Evolutionary conservation across 1,140 invertebrate genomes (phyloP).

Genomic region (Magallana angulata): DNA sequence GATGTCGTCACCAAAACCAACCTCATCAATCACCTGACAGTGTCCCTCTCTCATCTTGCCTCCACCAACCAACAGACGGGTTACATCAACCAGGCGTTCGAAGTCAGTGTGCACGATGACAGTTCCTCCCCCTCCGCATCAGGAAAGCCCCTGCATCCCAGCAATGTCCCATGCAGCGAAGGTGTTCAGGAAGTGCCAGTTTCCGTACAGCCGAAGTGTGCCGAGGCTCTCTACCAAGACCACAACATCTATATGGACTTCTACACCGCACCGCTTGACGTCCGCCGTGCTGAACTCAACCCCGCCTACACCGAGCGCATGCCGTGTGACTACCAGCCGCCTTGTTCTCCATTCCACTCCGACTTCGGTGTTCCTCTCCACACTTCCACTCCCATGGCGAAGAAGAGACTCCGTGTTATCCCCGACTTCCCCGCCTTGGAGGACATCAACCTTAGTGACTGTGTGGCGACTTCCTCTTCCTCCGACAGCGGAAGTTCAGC

Average conservation of each 20-base stretch:
- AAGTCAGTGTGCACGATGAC: not conserved
- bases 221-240: not conserved
- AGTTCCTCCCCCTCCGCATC: not conserved
- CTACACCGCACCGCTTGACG: not conserved
- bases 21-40: not conserved
- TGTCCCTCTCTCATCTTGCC: not conserved
- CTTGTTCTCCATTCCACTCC: not conserved
- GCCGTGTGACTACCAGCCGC: not conserved
- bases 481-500: constrained; percentile 18
- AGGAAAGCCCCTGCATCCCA: not conserved
- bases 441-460: constrained; percentile 10
- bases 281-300: not conserved
- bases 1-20: constrained; percentile 14
- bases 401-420: not conserved
- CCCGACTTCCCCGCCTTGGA: not conserved
- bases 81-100: constrained; percentile 8
- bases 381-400: not conserved
- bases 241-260: constrained; percentile 23
- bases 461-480: not conserved
- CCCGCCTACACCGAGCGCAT: not conserved
- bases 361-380: constrained; percentile 16
- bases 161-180: not conserved
- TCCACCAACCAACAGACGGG: not conserved
- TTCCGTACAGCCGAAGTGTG: not conserved
- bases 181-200: constrained; percentile 12